Percentiles rank a stretch among this genome's conserved stretches.
phyloP scores from a whole-genome alignment of 2,797 vertebrate species.

The Rhabdomys pumilio region DNA sequence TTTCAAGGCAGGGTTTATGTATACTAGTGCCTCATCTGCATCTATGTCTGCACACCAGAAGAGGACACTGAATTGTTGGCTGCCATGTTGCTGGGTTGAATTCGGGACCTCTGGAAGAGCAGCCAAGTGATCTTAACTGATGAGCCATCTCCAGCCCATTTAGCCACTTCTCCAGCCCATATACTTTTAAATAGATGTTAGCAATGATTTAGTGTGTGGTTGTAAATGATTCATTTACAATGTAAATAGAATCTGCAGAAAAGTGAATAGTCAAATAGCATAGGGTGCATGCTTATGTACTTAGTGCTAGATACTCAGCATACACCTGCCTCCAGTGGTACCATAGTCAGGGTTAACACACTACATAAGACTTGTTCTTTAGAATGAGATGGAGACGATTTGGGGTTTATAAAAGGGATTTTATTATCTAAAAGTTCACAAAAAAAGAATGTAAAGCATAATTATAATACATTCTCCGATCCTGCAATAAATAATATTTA shows the following conservation, averaged over 20 bases:
- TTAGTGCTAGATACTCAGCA: constrained; percentile 26
- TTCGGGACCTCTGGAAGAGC: background rate
- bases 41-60: background rate
- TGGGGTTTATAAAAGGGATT: constrained; percentile 7
- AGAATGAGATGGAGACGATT: background rate
- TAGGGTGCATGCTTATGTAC: background rate
- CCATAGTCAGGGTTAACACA: background rate
- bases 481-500: constrained; percentile 20
- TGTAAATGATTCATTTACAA: constrained; percentile 57
- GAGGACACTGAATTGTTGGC: background rate
- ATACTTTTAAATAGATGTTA: constrained; percentile 32
- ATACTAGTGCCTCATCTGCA: background rate
- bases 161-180: background rate
- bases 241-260: constrained; percentile 35
- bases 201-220: constrained; percentile 13
- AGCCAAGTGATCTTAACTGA: background rate
- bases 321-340: background rate
- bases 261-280: constrained; percentile 20
- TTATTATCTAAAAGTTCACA: constrained; percentile 25
- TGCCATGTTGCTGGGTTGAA: background rate
- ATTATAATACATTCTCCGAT: background rate
- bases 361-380: background rate
- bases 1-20: background rate
- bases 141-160: background rate
- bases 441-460: constrained; percentile 29